A percentile compares a stretch with the other conserved stretches of the same genome.
Conservation (phyloP, 2,113 vertebrate genomes). For the Columbina picui region DNA sequence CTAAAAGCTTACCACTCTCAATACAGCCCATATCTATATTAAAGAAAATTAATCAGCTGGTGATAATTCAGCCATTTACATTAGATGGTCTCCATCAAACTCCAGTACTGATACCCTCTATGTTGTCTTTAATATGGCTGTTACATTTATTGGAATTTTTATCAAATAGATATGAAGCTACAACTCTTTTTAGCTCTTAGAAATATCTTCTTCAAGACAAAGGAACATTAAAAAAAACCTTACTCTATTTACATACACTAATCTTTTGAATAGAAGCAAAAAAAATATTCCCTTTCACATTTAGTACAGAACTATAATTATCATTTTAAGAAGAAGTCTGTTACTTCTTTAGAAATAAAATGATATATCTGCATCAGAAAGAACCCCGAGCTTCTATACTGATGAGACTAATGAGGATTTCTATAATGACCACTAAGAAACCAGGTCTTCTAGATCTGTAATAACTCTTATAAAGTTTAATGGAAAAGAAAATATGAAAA, state of each 20-base stretch:
- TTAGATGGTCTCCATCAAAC: background rate
- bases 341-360: background rate
- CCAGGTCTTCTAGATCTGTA: background rate
- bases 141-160: background rate
- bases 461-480: background rate
- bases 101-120: background rate
- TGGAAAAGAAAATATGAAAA: background rate
- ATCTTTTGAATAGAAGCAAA: background rate
- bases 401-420: background rate
- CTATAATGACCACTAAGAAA: background rate
- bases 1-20: background rate
- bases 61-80: background rate
- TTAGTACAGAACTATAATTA: background rate
- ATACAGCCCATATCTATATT: background rate
- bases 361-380: background rate
- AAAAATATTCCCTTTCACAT: background rate
- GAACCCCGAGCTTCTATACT: background rate
- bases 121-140: background rate
- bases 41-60: background rate
- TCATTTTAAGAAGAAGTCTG: background rate
- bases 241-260: accelerated
- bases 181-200: background rate
- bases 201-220: background rate
- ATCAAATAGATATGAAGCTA: background rate
- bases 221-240: background rate